Evolutionary conservation across 2,797 vertebrate species (phyloP).

Genomic region (Coreius guichenoti): DNA sequence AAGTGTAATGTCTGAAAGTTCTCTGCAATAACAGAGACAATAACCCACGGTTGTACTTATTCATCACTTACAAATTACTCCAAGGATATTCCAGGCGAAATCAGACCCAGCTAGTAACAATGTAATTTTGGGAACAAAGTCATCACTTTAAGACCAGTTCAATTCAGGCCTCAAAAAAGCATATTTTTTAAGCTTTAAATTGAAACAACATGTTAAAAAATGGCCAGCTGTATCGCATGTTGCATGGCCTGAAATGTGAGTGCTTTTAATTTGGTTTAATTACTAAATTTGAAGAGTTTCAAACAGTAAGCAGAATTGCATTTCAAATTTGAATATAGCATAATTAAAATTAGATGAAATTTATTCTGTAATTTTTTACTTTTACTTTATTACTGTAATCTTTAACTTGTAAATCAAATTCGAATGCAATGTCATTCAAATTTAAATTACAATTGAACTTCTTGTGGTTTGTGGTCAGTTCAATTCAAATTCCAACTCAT

Average conservation of each 20-base stretch:
- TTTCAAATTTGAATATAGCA: background rate
- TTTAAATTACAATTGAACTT: background rate
- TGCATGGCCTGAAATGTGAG: background rate
- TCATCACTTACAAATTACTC: slow-evolving; percentile 12
- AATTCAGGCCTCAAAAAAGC: background rate
- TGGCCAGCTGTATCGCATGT: background rate
- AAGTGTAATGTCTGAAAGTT: background rate
- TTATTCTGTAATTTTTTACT: no score
- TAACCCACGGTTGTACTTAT: background rate
- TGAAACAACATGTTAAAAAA: background rate
- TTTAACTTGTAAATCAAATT: background rate
- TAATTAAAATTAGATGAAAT: background rate
- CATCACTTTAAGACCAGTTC: background rate
- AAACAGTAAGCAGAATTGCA: background rate
- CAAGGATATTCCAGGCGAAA: slow-evolving; percentile 8
- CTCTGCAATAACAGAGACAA: background rate
- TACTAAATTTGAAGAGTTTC: background rate
- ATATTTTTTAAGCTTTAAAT: background rate
- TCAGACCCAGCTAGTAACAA: background rate
- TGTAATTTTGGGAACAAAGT: slow-evolving; percentile 4
- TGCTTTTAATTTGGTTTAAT: background rate
- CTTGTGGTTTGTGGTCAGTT: background rate
- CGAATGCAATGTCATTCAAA: background rate
- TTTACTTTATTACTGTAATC: background rate
- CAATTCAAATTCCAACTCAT: no score